Evolutionary conservation across 2,888 invertebrate species (phyloP).

Genomic region (Colletes collaris): DNA sequence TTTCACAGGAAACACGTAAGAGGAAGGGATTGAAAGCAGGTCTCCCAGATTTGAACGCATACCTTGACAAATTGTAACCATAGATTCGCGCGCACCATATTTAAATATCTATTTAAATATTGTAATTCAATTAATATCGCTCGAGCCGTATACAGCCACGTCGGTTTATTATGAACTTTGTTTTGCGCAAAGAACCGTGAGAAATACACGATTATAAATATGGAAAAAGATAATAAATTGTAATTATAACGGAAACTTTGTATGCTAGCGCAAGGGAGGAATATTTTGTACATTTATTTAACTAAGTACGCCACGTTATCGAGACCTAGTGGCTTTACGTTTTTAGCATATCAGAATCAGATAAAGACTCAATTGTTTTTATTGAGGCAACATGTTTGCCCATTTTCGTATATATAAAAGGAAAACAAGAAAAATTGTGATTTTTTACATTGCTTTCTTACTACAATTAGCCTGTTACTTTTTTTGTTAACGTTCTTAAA

Average conservation of each 20-base stretch:
- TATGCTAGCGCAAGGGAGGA: constrained; percentile 71
- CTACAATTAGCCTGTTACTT: constrained; percentile 58
- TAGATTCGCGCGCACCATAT: constrained; percentile 76
- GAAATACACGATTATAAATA: constrained; percentile 72
- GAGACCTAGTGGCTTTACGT: constrained; percentile 65
- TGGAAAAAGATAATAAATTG: constrained; percentile 70
- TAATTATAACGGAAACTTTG: constrained; percentile 73
- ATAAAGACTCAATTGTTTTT: constrained; percentile 54
- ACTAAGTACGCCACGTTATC: constrained; percentile 68
- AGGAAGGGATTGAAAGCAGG: constrained; percentile 99
- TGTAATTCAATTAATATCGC: constrained; percentile 80
- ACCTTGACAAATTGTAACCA: constrained; percentile 99
- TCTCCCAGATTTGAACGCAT: constrained; percentile 96
- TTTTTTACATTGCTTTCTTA: constrained; percentile 70
- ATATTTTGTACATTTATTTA: constrained; percentile 80
- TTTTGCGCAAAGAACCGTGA: constrained; percentile 72
- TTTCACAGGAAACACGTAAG: constrained; percentile 94
- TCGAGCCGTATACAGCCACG: constrained; percentile 71
- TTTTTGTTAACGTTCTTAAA: constrained; percentile 59
- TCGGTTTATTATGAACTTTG: constrained; percentile 74
- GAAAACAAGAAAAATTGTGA: constrained; percentile 13
- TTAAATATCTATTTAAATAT: constrained; percentile 82
- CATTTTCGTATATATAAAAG: constrained; percentile 34
- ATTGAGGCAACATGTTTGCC: constrained; percentile 37
- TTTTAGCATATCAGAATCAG: constrained; percentile 65